phyloP scores from a whole-genome alignment of 1,140 invertebrate genomes.

The Brachionus sp. region DNA sequence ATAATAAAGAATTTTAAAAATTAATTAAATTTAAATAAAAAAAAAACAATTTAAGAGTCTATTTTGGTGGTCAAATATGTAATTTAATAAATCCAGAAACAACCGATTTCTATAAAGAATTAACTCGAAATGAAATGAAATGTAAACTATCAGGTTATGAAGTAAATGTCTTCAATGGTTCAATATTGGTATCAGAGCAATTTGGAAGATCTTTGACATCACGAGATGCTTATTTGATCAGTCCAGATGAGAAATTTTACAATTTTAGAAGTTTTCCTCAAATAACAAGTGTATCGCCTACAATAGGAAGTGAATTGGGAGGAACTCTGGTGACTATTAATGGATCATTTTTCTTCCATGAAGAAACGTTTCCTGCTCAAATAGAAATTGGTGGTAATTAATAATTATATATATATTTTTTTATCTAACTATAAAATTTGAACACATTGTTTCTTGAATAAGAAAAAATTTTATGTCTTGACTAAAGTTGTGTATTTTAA shows the following conservation, averaged over 20 bases:
- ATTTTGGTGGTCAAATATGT: constrained; percentile 37
- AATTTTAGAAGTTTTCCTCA: constrained; percentile 47
- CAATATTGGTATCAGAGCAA: constrained; percentile 24
- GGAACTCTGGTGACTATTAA: constrained; percentile 49
- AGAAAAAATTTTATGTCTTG: too few species aligned
- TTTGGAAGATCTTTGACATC: neutral
- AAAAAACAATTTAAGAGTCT: neutral
- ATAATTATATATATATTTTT: neutral
- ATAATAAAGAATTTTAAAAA: neutral
- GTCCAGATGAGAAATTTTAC: constrained; percentile 29
- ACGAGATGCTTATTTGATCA: neutral
- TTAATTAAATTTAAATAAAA: neutral
- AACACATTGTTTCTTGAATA: too few species aligned
- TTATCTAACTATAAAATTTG: too few species aligned
- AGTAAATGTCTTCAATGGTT: neutral
- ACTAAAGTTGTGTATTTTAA: too few species aligned
- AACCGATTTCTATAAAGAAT: neutral
- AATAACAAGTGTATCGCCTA: constrained; percentile 48
- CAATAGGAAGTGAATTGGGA: constrained; percentile 49
- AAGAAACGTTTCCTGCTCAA: neutral
- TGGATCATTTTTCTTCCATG: constrained; percentile 51
- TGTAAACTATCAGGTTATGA: constrained; percentile 2
- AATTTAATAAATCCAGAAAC: constrained; percentile 17
- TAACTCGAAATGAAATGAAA: neutral
- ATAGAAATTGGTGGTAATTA: neutral